These are phyloP conservation scores for Onychomys leucogaster DNA, from an alignment of 2,797 vertebrate species.

Conservation along the genomic window DNA sequence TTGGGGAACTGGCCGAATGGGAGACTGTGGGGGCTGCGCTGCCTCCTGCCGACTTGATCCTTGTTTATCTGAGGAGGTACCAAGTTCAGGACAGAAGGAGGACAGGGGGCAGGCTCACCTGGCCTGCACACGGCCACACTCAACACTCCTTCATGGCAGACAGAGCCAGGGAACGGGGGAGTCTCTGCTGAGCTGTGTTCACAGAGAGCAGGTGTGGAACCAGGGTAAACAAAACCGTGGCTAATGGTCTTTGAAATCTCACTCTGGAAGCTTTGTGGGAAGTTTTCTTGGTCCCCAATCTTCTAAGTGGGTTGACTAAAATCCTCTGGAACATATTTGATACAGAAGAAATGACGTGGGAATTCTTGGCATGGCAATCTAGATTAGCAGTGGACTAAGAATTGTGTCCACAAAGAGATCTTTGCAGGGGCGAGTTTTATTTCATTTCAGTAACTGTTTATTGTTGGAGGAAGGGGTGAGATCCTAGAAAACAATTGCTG, in stretches of 20 bases:
- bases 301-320: not conserved
- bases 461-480: not conserved
- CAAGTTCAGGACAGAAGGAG: fast-evolving
- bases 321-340: not conserved
- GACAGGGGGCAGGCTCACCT: fast-evolving
- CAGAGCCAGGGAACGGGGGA: fast-evolving
- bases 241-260: fast-evolving
- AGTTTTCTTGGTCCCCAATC: fast-evolving
- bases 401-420: not conserved
- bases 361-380: not conserved
- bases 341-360: not conserved
- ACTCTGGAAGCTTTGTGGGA: not conserved
- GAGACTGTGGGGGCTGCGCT: fast-evolving
- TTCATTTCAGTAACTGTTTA: not conserved
- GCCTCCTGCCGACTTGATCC: too few species aligned
- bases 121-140: not conserved
- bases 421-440: not conserved
- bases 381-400: not conserved
- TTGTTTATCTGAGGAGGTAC: not conserved
- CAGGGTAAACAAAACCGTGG: fast-evolving
- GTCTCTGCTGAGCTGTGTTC: not conserved
- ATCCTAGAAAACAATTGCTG: not conserved
- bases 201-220: fast-evolving
- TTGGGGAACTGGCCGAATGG: not conserved
- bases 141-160: not conserved